phyloP scores from a whole-genome alignment of 2,113 vertebrate species.

The Anarrhichthys ocellatus region DNA sequence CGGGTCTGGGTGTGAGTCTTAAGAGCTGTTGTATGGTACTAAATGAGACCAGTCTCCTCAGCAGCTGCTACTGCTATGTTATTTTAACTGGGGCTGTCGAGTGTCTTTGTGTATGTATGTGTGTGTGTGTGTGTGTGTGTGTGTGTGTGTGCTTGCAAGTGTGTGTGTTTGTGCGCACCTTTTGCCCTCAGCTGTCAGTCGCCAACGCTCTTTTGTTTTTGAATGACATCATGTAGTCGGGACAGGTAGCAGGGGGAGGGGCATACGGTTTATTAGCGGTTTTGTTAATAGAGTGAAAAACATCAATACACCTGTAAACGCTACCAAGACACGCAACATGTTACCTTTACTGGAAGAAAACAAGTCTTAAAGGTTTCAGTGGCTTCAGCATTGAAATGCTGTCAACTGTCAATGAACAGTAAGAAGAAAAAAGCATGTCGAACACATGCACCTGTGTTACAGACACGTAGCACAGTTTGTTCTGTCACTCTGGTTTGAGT shows the following conservation, averaged over 20 bases:
- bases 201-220: constrained; percentile 16
- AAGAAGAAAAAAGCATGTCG: background rate
- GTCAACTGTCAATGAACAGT: background rate
- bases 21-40: constrained; percentile 54
- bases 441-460: background rate
- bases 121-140: constrained; percentile 13
- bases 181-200: constrained; percentile 34
- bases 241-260: background rate
- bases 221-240: background rate
- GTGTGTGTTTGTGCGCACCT: constrained; percentile 27
- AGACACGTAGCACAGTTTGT: background rate
- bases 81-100: constrained; percentile 39
- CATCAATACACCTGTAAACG: background rate
- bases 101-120: constrained; percentile 1
- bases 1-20: constrained; percentile 18
- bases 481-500: background rate
- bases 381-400: background rate
- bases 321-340: background rate
- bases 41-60: constrained; percentile 59
- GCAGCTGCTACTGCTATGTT: constrained; percentile 67
- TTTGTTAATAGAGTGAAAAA: constrained; percentile 2
- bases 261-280: background rate
- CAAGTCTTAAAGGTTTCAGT: background rate
- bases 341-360: background rate
- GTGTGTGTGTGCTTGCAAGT: constrained; percentile 3